Conservation (phyloP, 2,888 invertebrate species). For the Watsonalla binaria region DNA sequence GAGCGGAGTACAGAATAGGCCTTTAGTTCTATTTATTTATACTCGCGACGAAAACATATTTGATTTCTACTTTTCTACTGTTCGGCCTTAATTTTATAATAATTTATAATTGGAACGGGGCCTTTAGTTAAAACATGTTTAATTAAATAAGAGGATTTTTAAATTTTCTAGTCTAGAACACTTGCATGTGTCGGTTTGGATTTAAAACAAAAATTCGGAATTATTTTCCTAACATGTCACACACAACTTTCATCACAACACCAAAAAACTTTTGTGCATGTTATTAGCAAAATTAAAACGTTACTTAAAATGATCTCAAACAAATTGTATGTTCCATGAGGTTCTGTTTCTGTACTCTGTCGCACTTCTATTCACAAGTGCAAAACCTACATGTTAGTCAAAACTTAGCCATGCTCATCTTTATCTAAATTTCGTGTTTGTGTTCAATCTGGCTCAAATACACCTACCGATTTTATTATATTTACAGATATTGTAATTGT, state of each 20-base stretch:
- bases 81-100: background rate
- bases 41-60: background rate
- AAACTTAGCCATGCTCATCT: conserved; percentile 62
- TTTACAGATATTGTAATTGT: conserved; percentile 30
- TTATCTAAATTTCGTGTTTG: conserved; percentile 35
- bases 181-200: too few relatives aligned
- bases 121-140: background rate
- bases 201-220: too few relatives aligned
- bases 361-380: conserved; percentile 39
- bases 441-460: background rate
- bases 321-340: background rate
- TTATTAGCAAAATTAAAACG: too few relatives aligned
- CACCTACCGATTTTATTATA: conserved; percentile 14
- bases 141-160: background rate
- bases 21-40: conserved; percentile 5
- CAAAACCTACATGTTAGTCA: conserved; percentile 33
- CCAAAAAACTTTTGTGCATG: too few relatives aligned
- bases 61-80: background rate
- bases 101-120: background rate
- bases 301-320: background rate
- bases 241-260: too few relatives aligned
- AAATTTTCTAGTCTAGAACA: background rate
- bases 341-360: conserved; percentile 46
- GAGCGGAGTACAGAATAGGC: conserved; percentile 51
- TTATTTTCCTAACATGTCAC: too few relatives aligned